phyloP scores from a whole-genome alignment of 2,113 vertebrate species.

The Phalacrocorax brasilianus region DNA sequence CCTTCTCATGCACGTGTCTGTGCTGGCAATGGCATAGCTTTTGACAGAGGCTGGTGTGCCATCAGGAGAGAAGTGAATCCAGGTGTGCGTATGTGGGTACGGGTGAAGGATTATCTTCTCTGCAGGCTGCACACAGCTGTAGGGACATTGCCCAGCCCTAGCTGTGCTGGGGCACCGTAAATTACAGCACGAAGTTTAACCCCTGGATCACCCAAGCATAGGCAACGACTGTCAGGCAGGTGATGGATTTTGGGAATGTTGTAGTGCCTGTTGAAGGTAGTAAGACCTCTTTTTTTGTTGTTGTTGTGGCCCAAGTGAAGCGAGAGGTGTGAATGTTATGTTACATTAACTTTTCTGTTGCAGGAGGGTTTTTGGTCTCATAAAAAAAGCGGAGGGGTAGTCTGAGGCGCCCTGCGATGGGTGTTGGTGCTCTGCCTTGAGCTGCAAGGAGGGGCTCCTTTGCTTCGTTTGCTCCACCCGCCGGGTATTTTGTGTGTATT shows the following conservation, averaged over 20 bases:
- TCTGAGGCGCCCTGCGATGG: fast-evolving
- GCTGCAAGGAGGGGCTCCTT: fast-evolving
- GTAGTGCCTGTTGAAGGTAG: fast-evolving
- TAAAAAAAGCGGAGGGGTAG: not conserved
- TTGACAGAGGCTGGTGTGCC: not conserved
- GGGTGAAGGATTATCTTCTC: not conserved
- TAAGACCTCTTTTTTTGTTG: not conserved
- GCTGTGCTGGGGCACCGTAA: not conserved
- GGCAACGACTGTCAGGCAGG: not conserved
- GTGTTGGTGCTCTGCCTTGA: not conserved
- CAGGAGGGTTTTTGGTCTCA: fast-evolving
- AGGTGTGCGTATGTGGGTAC: not conserved
- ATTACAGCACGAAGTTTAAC: not conserved
- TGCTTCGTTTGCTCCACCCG: fast-evolving
- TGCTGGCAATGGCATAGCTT: not conserved
- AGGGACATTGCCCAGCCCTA: not conserved
- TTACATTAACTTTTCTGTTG: not conserved
- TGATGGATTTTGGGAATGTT: not conserved
- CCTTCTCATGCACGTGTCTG: fast-evolving
- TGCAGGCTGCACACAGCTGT: not conserved
- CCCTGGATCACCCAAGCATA: fast-evolving
- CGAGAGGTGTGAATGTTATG: fast-evolving
- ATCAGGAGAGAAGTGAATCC: not conserved
- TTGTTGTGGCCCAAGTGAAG: not conserved
- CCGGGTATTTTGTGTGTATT: not conserved